Evolutionary conservation across 2,888 invertebrate genomes (phyloP).

Genomic region (Bugula neritina): DNA sequence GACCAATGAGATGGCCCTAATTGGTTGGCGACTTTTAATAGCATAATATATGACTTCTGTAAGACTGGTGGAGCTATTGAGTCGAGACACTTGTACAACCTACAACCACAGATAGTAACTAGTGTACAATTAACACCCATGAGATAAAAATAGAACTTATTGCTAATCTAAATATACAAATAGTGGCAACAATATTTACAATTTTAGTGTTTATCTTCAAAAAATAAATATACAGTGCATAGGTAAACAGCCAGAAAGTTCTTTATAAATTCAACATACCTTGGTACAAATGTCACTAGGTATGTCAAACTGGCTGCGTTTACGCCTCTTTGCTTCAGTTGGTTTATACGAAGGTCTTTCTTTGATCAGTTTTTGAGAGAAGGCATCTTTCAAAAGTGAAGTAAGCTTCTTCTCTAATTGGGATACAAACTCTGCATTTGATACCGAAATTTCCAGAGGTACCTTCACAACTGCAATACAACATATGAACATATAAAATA

Average conservation of each 20-base stretch:
- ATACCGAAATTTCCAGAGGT: background rate
- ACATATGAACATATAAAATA: background rate
- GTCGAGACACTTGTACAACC: background rate
- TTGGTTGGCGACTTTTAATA: background rate
- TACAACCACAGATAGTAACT: no score
- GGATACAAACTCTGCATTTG: background rate
- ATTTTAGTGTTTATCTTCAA: no score
- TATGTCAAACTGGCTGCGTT: background rate
- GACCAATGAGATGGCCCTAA: conserved; percentile 6
- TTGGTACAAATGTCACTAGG: background rate
- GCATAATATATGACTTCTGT: conserved; percentile 23
- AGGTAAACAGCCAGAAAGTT: no score
- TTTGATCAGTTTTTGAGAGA: background rate
- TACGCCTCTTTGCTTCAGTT: background rate
- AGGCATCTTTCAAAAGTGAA: background rate
- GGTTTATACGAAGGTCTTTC: background rate
- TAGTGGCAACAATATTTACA: no score
- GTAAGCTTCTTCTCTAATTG: background rate
- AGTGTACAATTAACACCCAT: no score
- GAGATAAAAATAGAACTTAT: no score
- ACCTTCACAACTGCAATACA: background rate
- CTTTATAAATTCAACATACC: no score
- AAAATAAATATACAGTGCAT: no score
- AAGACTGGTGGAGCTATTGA: conserved; percentile 3
- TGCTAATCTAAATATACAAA: no score